Base-by-base conservation (phyloP, 2,888 invertebrate species). In the Arge pagana region DNA sequence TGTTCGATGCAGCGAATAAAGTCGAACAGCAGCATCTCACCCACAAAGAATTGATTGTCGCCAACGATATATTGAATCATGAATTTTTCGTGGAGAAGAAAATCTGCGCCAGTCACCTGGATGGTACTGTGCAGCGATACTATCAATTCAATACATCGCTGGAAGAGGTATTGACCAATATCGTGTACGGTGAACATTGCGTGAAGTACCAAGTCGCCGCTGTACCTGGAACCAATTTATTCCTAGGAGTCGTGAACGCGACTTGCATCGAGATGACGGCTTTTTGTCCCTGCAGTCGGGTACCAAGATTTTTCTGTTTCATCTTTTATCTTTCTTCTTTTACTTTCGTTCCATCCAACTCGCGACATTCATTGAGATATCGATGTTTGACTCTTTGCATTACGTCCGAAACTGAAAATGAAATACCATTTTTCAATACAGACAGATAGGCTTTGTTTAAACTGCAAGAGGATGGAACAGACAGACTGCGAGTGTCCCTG, bases 401-500 rank as follows among this genome's bases (percentile, higher is more conserved):
- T 18, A 10, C 15, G 13, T 31, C 4, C 5, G n/a, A 19, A 30
- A 24, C 8, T 10, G 11, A 10, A n/a, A n/a, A n/a, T n/a, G n/a
- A n/a, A n/a, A 21, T 37, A 3, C 21, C 7, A 18, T 21, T 23
- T 41, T 33, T 23, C 26, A 24, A n/a, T 62, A 13, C 65, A 83
- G 83, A 79, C 87, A 50, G 91, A 94, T 73, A 84, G 93, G 3
- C 81, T 90, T 3, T 96, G 96, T 72, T 81, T 96, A 19, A 95
- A 95, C 72, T 96, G 96, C 72, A 89, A 93, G 72, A 85, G 94
- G 41, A 93, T 95, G 91, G 96, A 95, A 72, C 93, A 93, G 77
- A 89, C 87, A 3, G 94, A 95, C 70, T 96, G 96, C 65, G 96
- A 96, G 75, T 96, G 96, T 69, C 96, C 96, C 0, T 96, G 96